These are phyloP conservation scores for Lepidothrix coronata DNA, from an alignment of 2,113 vertebrate genomes.

Conservation along the genomic window DNA sequence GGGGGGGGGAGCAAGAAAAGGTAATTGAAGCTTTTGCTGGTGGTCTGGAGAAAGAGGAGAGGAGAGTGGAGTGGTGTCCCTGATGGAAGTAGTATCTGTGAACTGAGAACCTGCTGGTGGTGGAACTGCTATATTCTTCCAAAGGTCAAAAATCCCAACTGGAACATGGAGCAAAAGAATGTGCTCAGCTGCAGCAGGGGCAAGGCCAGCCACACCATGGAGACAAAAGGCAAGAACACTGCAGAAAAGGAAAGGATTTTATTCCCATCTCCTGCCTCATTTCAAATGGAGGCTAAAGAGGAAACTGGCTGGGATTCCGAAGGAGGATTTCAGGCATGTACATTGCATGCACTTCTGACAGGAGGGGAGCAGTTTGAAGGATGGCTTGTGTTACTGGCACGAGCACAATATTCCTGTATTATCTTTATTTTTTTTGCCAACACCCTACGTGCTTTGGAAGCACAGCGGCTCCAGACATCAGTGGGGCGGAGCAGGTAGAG, in stretches of 20 bases:
- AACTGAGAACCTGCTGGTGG: background rate
- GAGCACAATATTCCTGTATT: background rate
- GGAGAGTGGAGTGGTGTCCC: background rate
- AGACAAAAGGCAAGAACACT: background rate
- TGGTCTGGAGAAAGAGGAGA: background rate
- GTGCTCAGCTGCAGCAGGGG: background rate
- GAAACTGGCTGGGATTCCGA: background rate
- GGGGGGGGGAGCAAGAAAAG: background rate
- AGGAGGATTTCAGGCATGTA: background rate
- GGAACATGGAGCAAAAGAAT: background rate
- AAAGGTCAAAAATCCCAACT: background rate
- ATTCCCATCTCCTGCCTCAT: background rate
- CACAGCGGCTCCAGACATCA: background rate
- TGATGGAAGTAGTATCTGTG: background rate
- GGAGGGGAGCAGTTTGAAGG: background rate
- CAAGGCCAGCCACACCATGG: background rate
- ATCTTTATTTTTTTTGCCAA: background rate
- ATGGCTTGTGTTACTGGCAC: background rate
- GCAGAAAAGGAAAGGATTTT: background rate
- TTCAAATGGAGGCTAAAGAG: background rate
- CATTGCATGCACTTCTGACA: background rate
- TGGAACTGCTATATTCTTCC: background rate
- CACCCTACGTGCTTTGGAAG: background rate
- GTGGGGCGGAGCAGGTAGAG: background rate
- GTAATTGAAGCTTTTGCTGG: background rate